Percentiles rank a stretch among this genome's conserved stretches.
Evolutionary conservation across 35 echinoderm and acorn worm genomes (phyloP).

Genomic region (Eucidaris tribuloides): DNA sequence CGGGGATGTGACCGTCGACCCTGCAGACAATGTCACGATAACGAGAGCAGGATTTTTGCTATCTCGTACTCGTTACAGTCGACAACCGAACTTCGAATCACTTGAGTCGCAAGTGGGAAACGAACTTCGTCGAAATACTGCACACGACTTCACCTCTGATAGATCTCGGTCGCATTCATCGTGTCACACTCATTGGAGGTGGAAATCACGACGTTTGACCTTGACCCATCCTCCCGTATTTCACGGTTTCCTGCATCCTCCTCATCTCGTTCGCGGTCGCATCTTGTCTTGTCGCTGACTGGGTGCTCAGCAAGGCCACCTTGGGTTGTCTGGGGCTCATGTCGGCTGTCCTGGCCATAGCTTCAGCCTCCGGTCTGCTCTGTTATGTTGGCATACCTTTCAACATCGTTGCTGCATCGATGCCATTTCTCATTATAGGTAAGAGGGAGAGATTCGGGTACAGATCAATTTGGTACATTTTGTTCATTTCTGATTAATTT

Average conservation of each 20-base stretch:
- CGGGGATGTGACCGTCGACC: neutral
- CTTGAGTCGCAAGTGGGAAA: conserved; percentile 49
- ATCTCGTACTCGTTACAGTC: neutral
- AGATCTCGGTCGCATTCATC: neutral
- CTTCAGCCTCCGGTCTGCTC: conserved; percentile 41
- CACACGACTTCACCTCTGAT: neutral
- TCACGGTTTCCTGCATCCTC: neutral
- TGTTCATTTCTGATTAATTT: neutral
- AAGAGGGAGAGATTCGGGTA: conserved; percentile 13
- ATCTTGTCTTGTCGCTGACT: conserved; percentile 21
- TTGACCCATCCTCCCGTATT: conserved; percentile 38
- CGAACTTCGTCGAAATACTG: neutral
- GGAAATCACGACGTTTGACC: conserved; percentile 39
- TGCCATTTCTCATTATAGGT: conserved; percentile 45
- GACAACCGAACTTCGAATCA: neutral
- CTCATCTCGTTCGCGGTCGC: conserved; percentile 19
- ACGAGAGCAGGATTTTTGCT: neutral
- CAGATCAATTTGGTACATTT: neutral
- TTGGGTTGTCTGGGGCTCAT: conserved; percentile 27
- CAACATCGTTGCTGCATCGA: conserved; percentile 1
- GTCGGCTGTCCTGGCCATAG: conserved; percentile 34
- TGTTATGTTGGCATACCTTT: conserved; percentile 32
- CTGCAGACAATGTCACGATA: neutral
- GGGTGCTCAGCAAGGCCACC: conserved; percentile 42
- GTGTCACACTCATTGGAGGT: conserved; percentile 56